Conservation (phyloP, 1,140 invertebrate genomes). For the Melitaea cinxia region DNA sequence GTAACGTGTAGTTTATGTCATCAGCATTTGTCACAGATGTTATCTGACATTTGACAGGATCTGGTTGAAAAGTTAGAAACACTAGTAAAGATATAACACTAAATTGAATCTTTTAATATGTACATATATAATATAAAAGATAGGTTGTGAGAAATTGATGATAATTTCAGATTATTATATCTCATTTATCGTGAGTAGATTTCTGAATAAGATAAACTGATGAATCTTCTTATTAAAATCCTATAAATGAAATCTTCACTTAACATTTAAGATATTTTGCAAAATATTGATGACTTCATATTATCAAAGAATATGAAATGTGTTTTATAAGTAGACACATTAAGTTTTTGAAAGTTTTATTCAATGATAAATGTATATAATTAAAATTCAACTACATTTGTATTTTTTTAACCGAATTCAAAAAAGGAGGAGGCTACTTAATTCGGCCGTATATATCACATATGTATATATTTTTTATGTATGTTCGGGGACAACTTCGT, state of each 20-base stretch:
- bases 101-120: neutral
- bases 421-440: too few species aligned
- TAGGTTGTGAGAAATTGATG: neutral
- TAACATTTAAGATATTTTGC: neutral
- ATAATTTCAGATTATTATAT: neutral
- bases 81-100: neutral
- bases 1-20: too few species aligned
- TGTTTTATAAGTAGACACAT: neutral
- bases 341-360: neutral
- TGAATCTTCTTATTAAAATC: too few species aligned
- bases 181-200: neutral
- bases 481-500: too few species aligned
- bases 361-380: neutral
- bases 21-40: too few species aligned
- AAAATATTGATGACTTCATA: neutral
- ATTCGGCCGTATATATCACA: too few species aligned
- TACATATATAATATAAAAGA: neutral
- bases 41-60: neutral
- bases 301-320: neutral
- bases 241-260: neutral
- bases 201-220: neutral
- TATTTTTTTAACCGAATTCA: too few species aligned
- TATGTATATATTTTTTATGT: too few species aligned
- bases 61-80: neutral
- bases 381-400: too few species aligned